Percentiles rank a stretch among this genome's conserved stretches.
phyloP scores from a whole-genome alignment of 2,888 invertebrate species.

The Apotomis capreana region DNA sequence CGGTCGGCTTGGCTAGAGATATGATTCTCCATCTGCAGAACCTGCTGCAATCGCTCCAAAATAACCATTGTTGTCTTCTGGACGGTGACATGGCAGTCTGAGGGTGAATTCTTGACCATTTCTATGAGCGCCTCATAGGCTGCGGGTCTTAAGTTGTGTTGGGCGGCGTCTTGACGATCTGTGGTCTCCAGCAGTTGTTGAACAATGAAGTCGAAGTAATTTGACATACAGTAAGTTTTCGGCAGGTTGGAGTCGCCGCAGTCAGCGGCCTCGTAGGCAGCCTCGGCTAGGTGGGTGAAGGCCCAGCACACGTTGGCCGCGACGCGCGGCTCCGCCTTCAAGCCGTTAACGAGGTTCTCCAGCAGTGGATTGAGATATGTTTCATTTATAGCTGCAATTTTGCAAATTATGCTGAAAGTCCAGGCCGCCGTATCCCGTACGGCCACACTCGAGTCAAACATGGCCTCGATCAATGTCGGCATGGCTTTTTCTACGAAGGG shows the following conservation, averaged over 20 bases:
- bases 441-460: constrained; percentile 96
- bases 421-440: constrained; percentile 99
- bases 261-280: constrained; percentile 96
- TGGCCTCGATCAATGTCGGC: constrained; percentile 96
- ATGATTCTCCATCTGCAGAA: constrained; percentile 96
- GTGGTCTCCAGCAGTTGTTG: constrained; percentile 96
- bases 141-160: constrained; percentile 96
- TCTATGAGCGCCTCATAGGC: constrained; percentile 99
- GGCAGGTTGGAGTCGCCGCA: constrained; percentile 88
- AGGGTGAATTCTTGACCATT: constrained; percentile 99
- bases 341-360: constrained; percentile 91
- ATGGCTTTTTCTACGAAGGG: constrained; percentile 98
- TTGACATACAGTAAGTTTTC: constrained; percentile 96
- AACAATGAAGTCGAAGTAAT: constrained; percentile 97
- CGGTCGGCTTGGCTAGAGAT: constrained; percentile 93
- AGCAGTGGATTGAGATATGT: constrained; percentile 91
- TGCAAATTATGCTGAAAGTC: constrained; percentile 99
- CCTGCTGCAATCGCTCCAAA: constrained; percentile 95
- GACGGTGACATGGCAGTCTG: constrained; percentile 97
- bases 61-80: constrained; percentile 99
- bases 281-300: constrained; percentile 97
- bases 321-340: constrained; percentile 97
- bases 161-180: constrained; percentile 95
- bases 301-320: constrained; percentile 99
- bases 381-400: constrained; percentile 96